Evolutionary conservation across 2,888 invertebrate genomes (phyloP).

Genomic region (Caenorhabditis sp.): DNA sequence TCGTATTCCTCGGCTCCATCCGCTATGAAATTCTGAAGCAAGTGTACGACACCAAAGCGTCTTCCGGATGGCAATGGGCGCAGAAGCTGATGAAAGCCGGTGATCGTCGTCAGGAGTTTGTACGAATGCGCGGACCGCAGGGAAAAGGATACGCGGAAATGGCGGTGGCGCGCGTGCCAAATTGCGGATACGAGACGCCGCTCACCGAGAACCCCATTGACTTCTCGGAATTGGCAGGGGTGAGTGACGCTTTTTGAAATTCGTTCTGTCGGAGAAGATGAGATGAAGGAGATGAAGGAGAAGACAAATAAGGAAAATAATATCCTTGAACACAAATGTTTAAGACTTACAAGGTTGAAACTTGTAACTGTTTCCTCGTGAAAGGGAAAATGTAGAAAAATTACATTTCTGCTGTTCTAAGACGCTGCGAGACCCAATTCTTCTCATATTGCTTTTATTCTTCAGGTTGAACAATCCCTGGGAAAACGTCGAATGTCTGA

Average conservation of each 20-base stretch:
- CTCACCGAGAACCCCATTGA: conserved; percentile 88
- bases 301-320: too few species aligned
- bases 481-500: conserved; percentile 80
- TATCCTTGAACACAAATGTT: too few species aligned
- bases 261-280: not conserved
- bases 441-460: not conserved
- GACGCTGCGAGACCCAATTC: too few species aligned
- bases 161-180: conserved; percentile 87
- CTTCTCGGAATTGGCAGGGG: conserved; percentile 73
- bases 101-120: conserved; percentile 92
- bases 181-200: conserved; percentile 94
- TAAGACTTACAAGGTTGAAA: too few species aligned
- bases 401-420: too few species aligned
- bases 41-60: conserved; percentile 79
- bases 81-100: conserved; percentile 85
- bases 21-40: conserved; percentile 97
- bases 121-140: conserved; percentile 97
- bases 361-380: too few species aligned
- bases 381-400: too few species aligned
- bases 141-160: conserved; percentile 95
- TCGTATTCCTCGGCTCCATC: conserved; percentile 97
- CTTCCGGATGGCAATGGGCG: conserved; percentile 83
- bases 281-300: not conserved
- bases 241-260: conserved; percentile 26
- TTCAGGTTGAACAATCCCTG: conserved; percentile 70